These are phyloP conservation scores for Tenrec ecaudatus DNA, from an alignment of 2,113 vertebrate genomes.

Conservation along the genomic window DNA sequence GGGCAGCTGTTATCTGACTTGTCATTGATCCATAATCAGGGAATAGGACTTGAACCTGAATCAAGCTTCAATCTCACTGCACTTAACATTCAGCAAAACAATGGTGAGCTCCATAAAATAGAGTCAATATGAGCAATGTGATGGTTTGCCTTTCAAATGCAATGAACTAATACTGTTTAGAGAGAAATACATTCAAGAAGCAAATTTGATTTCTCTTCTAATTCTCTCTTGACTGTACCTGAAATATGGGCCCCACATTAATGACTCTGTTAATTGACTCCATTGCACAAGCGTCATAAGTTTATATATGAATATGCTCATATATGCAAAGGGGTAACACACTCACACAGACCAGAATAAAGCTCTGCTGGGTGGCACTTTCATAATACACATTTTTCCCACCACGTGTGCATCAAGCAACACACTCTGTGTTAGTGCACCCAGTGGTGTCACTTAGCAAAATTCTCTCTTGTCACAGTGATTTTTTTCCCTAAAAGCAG, in stretches of 20 bases:
- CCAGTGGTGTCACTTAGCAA: too few relatives aligned
- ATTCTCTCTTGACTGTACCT: not conserved
- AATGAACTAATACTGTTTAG: not conserved
- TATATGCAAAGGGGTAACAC: not conserved
- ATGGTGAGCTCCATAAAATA: not conserved
- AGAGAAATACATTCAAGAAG: not conserved
- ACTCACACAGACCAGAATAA: too few relatives aligned
- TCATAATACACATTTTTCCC: too few relatives aligned
- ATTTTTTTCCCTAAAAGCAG: too few relatives aligned
- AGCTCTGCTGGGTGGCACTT: too few relatives aligned
- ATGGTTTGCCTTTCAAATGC: not conserved
- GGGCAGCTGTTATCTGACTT: constrained; percentile 14
- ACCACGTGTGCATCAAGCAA: too few relatives aligned
- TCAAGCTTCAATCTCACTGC: not conserved
- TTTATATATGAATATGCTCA: not conserved
- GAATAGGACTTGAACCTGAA: not conserved
- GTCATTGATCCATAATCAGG: constrained; percentile 19
- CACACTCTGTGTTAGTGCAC: too few relatives aligned
- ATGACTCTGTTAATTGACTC: not conserved
- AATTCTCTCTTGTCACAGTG: too few relatives aligned
- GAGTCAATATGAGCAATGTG: not conserved
- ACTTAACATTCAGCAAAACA: not conserved
- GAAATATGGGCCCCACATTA: constrained; percentile 17
- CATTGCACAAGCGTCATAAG: too few relatives aligned
- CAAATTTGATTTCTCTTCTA: constrained; percentile 59